Base-by-base conservation (phyloP, 35 echinoderm and acorn worm genomes). In the Patiria miniata region DNA sequence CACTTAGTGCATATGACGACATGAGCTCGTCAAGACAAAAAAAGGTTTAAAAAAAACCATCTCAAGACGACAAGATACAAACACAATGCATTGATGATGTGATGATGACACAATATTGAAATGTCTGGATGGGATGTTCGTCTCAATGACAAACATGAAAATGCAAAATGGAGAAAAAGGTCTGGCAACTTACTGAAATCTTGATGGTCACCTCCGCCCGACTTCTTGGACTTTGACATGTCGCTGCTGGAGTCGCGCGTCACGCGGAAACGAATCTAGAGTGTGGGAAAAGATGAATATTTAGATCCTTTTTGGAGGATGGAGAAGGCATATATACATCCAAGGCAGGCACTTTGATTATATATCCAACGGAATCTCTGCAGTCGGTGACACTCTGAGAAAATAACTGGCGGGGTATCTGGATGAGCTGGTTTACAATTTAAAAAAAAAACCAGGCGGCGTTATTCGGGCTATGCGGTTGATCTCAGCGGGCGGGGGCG, bases 201-300 rank as follows among this genome's bases (percentile, higher is more conserved):
- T 10, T 26, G 26, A 23, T 73, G 65, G 34, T 73, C 65, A 26
- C 26, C 23, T 26, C 65, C 15, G 65, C 65, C 65, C 65, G 65
- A 36, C 8, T 73, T 73, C 10, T 34, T 73, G 65, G 65, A 73
- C 30, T 87, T 87, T 37, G 85, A 87, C 85, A 87, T 87, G 50
- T 87, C 85, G 68, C 85, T 77, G 44, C 51, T 37, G 21, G 76
- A 77, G 22, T 87, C 85, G 30, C 85, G 69, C 26, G 68, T 78
- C 76, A 87, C 76, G n/a, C 85, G 68, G 44, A 87, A 77, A 54
- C 85, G 85, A 78, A 87, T 87, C 85, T 87, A 32, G 36, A 50
- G 19, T 73, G 34, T 73, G 34, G 65, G 29, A 73, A 73, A 34
- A 73, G 65, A 23, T 73, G 60, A 68, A 68, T 32, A 68, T 28